Conservation (phyloP, 2,113 vertebrate species). For the Dipodomys merriami region DNA sequence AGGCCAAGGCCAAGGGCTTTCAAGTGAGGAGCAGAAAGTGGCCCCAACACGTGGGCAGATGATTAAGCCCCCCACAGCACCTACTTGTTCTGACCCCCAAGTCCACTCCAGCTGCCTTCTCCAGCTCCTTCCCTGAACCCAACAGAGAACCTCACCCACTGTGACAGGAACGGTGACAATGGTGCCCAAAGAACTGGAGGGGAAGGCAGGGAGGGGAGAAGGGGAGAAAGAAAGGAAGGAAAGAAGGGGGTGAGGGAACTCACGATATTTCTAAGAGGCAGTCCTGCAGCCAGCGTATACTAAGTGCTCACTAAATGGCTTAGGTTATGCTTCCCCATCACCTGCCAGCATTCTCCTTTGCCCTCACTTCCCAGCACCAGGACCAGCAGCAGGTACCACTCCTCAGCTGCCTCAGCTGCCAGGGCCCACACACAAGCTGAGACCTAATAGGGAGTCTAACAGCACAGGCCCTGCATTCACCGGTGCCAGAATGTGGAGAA, state of each 20-base stretch:
- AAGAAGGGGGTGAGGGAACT: too few species aligned
- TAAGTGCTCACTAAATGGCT: neutral
- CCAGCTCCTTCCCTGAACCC: neutral
- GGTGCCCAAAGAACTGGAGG: neutral
- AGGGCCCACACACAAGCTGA: rapidly evolving
- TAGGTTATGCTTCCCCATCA: neutral
- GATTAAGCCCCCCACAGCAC: neutral
- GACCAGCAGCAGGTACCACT: neutral
- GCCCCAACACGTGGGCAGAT: rapidly evolving
- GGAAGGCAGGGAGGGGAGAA: too few species aligned
- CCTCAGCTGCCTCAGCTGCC: too few species aligned
- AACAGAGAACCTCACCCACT: neutral
- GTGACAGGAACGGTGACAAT: rapidly evolving
- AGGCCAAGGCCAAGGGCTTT: neutral
- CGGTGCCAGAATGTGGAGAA: too few species aligned
- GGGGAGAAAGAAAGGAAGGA: too few species aligned
- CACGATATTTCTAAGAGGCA: neutral
- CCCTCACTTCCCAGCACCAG: rapidly evolving
- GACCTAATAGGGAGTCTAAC: neutral
- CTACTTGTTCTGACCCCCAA: neutral
- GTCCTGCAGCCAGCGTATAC: neutral
- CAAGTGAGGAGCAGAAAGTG: neutral
- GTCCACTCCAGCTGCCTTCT: neutral
- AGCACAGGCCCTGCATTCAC: neutral
- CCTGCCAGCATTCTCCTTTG: neutral